phyloP scores from a whole-genome alignment of 2,888 invertebrate species.

The Trachelus iudaicus region DNA sequence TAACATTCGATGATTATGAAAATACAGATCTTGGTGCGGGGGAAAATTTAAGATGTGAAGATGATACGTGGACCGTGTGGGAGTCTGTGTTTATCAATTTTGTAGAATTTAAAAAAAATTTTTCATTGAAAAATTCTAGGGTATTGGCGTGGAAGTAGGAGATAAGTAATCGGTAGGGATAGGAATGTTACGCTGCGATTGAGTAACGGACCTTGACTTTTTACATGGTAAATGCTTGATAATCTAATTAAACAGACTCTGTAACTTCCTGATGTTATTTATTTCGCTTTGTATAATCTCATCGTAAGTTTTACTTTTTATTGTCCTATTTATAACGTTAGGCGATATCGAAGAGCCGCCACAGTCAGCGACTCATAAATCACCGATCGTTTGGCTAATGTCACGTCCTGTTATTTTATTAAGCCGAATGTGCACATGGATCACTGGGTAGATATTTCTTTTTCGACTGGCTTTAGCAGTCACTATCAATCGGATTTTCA shows the following conservation, averaged over 20 bases:
- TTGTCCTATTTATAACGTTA: background rate
- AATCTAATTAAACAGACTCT: background rate
- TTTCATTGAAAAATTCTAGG: background rate
- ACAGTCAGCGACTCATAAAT: background rate
- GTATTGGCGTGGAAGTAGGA: background rate
- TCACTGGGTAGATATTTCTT: background rate
- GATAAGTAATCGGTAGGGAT: background rate
- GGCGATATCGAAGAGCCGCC: background rate
- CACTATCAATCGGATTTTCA: no score
- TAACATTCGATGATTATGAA: no score
- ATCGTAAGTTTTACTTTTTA: background rate
- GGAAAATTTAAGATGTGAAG: no score
- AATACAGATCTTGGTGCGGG: no score
- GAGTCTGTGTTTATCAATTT: background rate
- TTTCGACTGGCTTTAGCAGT: background rate
- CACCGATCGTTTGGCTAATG: background rate
- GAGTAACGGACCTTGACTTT: conserved; percentile 29
- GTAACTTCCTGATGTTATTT: background rate
- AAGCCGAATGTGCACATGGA: background rate
- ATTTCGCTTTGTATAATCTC: background rate
- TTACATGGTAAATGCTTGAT: conserved; percentile 15
- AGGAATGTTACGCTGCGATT: conserved; percentile 5
- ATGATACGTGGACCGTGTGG: no score
- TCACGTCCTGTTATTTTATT: background rate
- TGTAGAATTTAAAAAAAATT: no score